Base-by-base conservation (phyloP, 2,888 invertebrate genomes). In the Monopis laevigella region DNA sequence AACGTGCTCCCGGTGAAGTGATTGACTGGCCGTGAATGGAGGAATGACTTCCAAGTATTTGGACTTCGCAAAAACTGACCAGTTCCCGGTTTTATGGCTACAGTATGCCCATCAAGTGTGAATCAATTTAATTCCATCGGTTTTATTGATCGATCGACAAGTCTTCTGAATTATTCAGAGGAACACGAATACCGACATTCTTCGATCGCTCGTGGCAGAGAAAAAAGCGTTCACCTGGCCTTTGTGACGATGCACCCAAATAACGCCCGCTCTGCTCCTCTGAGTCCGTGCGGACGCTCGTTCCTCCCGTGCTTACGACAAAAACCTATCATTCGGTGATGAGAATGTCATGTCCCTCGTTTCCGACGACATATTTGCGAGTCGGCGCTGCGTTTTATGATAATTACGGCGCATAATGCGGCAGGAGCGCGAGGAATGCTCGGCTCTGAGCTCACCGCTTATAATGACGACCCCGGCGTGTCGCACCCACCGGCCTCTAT, bases 271-370 rank as follows among this genome's bases (percentile, higher is more conserved):
- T 36, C 16, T 62, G 63, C 62, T 53, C 57, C 58, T 49, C 46
- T 48, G 19, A 11, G 26, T 50, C n/a, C n/a, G n/a, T n/a, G 48
- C 54, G 52, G 59, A 55, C 59, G 64, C 59, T 63, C 64, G 65
- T 63, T 68, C 51, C 19, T 63, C n/a, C n/a, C n/a, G n/a, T n/a
- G n/a, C n/a, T 53, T 45, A 59, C 55, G 59, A 66, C 75, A 78
- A 77, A 77, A 39, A 65, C 54, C 45, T 49, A 65, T 54, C 69
- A 63, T 69, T 77, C 62, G 73, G 78, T 78, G 80, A 78, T 78
- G 78, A 78, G 78, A 78, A 80, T 75, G 78, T 78, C 78, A 78
- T 80, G 80, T 78, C 73, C 62, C 54, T 65, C 68, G 75, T 72
- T 74, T 67, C 65, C 75, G 62, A 77, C 77, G 80, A 77, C 77